A percentile compares a stretch with the other conserved stretches of the same genome.
phyloP scores from a whole-genome alignment of 2,113 vertebrate genomes.

The Brachypteracias leptosomus region DNA sequence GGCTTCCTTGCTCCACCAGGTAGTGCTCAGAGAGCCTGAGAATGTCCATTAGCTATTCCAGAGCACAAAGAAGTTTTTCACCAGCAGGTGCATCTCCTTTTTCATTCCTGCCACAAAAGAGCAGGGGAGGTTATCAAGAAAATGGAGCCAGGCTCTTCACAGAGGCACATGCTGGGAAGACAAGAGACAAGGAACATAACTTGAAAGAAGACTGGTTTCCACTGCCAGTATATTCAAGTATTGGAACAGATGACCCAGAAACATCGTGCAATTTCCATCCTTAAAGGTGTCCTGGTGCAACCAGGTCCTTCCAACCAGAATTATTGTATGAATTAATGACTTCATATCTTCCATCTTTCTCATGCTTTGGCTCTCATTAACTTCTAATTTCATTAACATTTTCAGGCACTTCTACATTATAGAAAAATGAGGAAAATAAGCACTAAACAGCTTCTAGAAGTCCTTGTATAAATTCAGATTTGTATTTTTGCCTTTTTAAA shows the following conservation, averaged over 20 bases:
- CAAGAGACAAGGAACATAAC: not conserved
- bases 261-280: not conserved
- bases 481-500: not conserved
- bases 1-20: not conserved
- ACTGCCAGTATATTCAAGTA: too few species aligned
- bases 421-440: not conserved
- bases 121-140: not conserved
- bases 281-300: not conserved
- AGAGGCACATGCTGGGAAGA: not conserved
- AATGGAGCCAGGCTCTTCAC: not conserved
- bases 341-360: not conserved
- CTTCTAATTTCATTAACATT: not conserved
- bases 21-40: rapidly evolving
- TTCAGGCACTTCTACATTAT: not conserved
- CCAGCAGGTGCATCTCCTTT: not conserved
- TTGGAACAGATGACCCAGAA: not conserved
- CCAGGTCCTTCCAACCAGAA: not conserved
- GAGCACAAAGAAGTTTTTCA: not conserved
- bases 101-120: not conserved
- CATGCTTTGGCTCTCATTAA: not conserved
- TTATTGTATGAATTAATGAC: not conserved
- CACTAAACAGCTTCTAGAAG: not conserved
- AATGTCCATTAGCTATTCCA: not conserved
- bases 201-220: not conserved
- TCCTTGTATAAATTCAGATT: not conserved